A percentile compares a stretch with the other conserved stretches of the same genome.
Conservation (phyloP, 2,113 vertebrate species). For the Bos indicus region DNA sequence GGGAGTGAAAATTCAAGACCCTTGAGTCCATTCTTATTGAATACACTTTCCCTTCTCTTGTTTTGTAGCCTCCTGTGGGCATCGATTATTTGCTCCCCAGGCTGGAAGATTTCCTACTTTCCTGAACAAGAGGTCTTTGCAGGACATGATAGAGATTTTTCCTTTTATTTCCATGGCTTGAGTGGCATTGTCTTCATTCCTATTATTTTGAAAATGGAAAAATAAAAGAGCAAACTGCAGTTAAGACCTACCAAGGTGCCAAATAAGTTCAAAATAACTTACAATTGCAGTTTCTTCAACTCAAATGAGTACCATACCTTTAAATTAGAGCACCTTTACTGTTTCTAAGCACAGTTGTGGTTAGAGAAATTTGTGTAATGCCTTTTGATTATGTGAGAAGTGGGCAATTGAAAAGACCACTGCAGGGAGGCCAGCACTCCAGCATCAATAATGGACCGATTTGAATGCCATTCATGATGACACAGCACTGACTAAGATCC, state of each 20-base stretch:
- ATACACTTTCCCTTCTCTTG: neutral
- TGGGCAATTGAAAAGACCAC: neutral
- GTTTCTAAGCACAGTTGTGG: neutral
- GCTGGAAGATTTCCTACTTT: neutral
- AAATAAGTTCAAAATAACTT: conserved; percentile 29
- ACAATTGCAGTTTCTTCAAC: neutral
- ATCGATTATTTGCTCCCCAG: neutral
- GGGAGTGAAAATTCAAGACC: neutral
- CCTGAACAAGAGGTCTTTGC: neutral
- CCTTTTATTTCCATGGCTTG: neutral
- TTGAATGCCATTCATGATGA: neutral
- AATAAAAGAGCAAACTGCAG: conserved; percentile 6
- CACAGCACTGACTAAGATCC: neutral
- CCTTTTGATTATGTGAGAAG: conserved; percentile 2
- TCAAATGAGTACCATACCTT: neutral
- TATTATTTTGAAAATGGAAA: conserved; percentile 31
- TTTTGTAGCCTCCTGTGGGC: neutral
- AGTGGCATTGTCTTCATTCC: neutral
- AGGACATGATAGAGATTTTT: conserved; percentile 10
- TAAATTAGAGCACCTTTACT: neutral
- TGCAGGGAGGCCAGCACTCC: neutral
- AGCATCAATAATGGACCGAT: neutral
- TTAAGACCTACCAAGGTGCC: neutral
- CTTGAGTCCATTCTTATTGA: neutral
- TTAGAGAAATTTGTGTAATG: neutral